Base-by-base conservation (phyloP, 2,797 vertebrate genomes). In the Lepilemur septentrionalis region DNA sequence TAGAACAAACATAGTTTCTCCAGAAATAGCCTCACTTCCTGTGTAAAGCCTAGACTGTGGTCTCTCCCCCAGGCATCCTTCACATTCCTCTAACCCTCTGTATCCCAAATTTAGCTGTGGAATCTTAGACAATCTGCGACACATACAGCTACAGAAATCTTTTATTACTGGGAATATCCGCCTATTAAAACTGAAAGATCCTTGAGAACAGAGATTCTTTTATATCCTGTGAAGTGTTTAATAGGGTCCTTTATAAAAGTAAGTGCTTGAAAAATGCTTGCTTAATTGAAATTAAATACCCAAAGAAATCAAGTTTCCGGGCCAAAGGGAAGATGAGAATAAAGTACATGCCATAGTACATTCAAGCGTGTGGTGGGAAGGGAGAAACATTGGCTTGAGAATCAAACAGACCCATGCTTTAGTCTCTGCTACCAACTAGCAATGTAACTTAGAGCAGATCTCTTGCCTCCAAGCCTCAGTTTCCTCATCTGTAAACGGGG, bases 251-350 rank as follows among this genome's bases (percentile, higher is more conserved):
- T 79, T 91, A 91, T 17, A 92, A 93, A 79, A 96, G 81, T 41
- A 82, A 92, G 35, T 84, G 23, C 41, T 72, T 93, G 41, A 70
- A 80, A 96, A 95, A 69, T 76, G 17, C 78, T 85, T 92, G 15
- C 86, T 95, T 95, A 83, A 80, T 67, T 92, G 50, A 93, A 97
- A 72, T 78, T 92, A 93, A 90, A 55, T 28, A 83, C 61, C 72
- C 30, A 88, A 72, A 70, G 57, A 96, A 94, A 93, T 83, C 82
- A 95, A 67, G 78, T 93, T 59, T 84, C 73, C 79, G 43, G 73
- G n/a, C 48, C 61, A 89, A 79, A 84, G 25, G 32, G 61, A 67
- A 91, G 55, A 63, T 55, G 18, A 76, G 17, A 81, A 70, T 91
- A 23, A 65, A 87, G 32, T 72, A 93, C 87, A 93, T 46, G 73